Conservation (phyloP, 1,140 invertebrate genomes). For the Cydia strobilella region DNA sequence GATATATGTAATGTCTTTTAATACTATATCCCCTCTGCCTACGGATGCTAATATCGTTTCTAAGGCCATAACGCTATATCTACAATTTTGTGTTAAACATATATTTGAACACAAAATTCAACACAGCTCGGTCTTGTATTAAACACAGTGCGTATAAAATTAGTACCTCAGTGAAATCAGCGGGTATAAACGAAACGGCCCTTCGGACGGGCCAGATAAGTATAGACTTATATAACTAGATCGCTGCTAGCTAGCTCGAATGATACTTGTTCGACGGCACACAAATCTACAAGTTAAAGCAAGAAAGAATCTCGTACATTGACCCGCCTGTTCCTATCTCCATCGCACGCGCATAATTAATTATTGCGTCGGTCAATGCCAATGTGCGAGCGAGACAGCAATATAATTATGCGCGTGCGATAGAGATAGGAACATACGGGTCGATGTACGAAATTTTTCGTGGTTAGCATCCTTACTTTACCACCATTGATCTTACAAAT, state of each 20-base stretch:
- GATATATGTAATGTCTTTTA: constrained; percentile 66
- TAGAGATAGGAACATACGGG: too few relatives aligned
- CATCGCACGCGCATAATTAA: too few relatives aligned
- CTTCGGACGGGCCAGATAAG: constrained; percentile 1
- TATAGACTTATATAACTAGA: constrained; percentile 26
- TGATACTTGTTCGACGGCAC: not conserved
- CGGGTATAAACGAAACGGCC: constrained; percentile 50
- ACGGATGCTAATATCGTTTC: constrained; percentile 64
- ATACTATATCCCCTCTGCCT: constrained; percentile 68
- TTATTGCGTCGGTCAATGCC: too few relatives aligned
- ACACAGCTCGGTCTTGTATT: constrained; percentile 63
- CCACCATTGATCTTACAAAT: too few relatives aligned
- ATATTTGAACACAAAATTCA: constrained; percentile 69
- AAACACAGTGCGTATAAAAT: constrained; percentile 67
- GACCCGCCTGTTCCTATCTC: too few relatives aligned
- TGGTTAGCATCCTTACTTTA: too few relatives aligned
- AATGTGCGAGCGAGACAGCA: too few relatives aligned
- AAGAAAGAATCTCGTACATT: too few relatives aligned
- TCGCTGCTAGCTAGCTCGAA: constrained; percentile 19
- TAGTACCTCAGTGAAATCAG: constrained; percentile 68
- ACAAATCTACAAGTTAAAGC: not conserved
- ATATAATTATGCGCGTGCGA: too few relatives aligned
- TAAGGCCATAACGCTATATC: constrained; percentile 77
- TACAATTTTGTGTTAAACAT: constrained; percentile 74
- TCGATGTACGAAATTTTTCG: too few relatives aligned